phyloP scores from a whole-genome alignment of 2,888 invertebrate genomes.

The Drosophila histrio region DNA sequence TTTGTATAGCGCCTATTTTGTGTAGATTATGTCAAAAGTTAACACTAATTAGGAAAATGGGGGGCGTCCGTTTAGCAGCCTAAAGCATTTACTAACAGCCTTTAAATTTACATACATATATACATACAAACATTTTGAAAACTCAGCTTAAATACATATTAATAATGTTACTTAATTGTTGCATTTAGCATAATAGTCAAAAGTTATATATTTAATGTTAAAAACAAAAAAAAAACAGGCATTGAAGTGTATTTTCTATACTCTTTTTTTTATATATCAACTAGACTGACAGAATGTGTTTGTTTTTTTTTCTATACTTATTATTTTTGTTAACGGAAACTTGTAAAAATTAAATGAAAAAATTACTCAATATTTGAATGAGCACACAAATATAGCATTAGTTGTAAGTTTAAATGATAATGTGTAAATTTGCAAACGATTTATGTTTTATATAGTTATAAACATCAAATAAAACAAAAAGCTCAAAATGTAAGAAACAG shows the following conservation, averaged over 20 bases:
- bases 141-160: constrained; percentile 12
- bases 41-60: constrained; percentile 19
- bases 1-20: constrained; percentile 8
- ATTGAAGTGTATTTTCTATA: constrained; percentile 54
- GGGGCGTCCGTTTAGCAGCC: constrained; percentile 16
- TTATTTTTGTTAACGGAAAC: constrained; percentile 16
- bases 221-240: no score
- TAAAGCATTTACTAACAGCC: constrained; percentile 48
- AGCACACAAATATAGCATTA: constrained; percentile 58
- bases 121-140: constrained; percentile 7
- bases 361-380: constrained; percentile 56
- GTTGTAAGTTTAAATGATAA: constrained; percentile 55
- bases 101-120: constrained; percentile 23
- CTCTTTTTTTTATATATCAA: constrained; percentile 39
- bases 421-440: constrained; percentile 59
- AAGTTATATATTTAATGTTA: constrained; percentile 36
- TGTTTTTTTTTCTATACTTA: constrained; percentile 6
- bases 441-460: constrained; percentile 68
- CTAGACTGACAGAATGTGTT: constrained; percentile 67
- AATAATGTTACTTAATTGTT: constrained; percentile 64
- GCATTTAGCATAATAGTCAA: constrained; percentile 64
- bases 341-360: constrained; percentile 26
- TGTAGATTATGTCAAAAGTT: constrained; percentile 27
- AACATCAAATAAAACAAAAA: constrained; percentile 59
- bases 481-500: constrained; percentile 33